Percentiles rank a stretch among this genome's conserved stretches.
These are phyloP conservation scores for human DNA, from an alignment of 2,113 vertebrate species.

Conservation along the genomic window DNA sequence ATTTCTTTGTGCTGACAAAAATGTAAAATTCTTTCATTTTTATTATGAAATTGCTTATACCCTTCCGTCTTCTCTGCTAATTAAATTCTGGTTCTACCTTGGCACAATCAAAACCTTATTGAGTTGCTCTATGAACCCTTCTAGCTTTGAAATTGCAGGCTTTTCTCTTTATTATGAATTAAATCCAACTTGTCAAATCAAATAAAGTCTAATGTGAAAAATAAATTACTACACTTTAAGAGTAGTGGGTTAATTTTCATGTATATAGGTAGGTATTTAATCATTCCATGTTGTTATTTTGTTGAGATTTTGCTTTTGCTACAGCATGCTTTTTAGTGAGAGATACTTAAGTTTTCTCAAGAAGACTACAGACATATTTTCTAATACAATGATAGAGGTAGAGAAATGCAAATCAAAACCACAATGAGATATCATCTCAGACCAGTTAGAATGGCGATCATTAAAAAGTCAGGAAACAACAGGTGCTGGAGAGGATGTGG, in stretches of 20 bases:
- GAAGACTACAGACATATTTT: not conserved
- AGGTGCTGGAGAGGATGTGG: too few relatives aligned
- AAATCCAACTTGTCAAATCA: not conserved
- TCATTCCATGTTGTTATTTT: not conserved
- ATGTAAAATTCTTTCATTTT: not conserved
- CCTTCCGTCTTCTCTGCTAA: not conserved
- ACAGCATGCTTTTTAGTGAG: not conserved
- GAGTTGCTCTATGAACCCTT: not conserved
- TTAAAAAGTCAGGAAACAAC: too few relatives aligned
- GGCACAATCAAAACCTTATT: not conserved
- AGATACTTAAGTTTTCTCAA: not conserved
- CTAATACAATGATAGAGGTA: not conserved
- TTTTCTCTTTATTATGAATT: not conserved
- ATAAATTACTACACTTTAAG: slow-evolving; percentile 5
- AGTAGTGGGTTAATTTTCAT: not conserved
- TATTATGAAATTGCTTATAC: not conserved
- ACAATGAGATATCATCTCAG: too few relatives aligned
- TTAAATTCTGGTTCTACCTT: not conserved
- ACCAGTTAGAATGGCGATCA: too few relatives aligned
- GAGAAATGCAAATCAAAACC: too few relatives aligned
- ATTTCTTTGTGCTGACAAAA: not conserved
- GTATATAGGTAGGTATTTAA: not conserved
- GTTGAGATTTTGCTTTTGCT: not conserved
- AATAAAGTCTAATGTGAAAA: not conserved
- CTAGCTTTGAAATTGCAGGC: not conserved